Conservation (phyloP, 2,888 invertebrate species). For the Meteorus colon region DNA sequence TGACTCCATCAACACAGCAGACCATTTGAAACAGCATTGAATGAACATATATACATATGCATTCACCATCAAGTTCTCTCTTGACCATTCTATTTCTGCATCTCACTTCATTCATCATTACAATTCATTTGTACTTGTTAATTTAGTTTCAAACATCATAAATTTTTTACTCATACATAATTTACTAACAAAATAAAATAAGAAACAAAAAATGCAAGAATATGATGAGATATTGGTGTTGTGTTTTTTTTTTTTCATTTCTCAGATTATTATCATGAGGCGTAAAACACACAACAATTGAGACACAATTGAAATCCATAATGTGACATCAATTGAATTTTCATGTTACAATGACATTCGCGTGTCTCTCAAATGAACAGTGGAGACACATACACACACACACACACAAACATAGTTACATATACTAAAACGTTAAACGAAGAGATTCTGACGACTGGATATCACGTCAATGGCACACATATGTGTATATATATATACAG, state of each 20-base stretch:
- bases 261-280: neutral
- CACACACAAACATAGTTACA: neutral
- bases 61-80: slow-evolving; percentile 21
- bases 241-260: neutral
- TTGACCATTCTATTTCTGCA: neutral
- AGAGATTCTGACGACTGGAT: slow-evolving; percentile 17
- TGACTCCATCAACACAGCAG: slow-evolving; percentile 40
- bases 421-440: slow-evolving; percentile 24
- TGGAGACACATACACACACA: slow-evolving; percentile 21
- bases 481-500: slow-evolving; percentile 4
- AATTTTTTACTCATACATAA: neutral
- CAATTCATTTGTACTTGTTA: neutral
- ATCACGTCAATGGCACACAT: slow-evolving; percentile 37
- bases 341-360: slow-evolving; percentile 27
- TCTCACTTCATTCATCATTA: neutral
- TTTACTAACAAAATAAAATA: neutral
- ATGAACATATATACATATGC: slow-evolving; percentile 21
- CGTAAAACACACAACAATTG: slow-evolving; percentile 2
- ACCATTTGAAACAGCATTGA: slow-evolving; percentile 25
- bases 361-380: slow-evolving; percentile 15
- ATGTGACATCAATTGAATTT: slow-evolving; percentile 29
- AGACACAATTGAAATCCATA: neutral
- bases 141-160: too few relatives aligned
- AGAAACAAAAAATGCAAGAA: neutral
- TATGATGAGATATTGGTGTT: too few relatives aligned